phyloP scores from a whole-genome alignment of 2,888 invertebrate species.

The Chironomus riparius region DNA sequence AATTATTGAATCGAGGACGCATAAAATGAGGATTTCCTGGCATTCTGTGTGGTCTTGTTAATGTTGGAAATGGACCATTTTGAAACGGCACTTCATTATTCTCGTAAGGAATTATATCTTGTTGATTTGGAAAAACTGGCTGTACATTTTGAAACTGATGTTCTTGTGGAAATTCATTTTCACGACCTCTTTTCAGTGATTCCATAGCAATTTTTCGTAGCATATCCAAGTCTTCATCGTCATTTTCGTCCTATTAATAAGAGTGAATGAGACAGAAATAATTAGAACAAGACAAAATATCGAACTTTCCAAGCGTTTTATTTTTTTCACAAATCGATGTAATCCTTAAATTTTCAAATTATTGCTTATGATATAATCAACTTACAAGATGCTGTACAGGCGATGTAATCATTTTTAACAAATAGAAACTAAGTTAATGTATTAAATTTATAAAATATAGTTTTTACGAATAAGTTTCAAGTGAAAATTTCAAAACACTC shows the following conservation, averaged over 20 bases:
- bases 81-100: not conserved
- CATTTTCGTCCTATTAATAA: not conserved
- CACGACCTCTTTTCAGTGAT: not conserved
- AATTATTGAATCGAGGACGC: not conserved
- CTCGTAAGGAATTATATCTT: no score
- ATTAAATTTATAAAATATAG: not conserved
- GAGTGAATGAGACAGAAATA: not conserved
- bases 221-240: not conserved
- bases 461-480: no score
- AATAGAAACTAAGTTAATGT: not conserved
- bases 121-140: slow-evolving; percentile 14
- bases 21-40: not conserved
- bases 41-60: not conserved
- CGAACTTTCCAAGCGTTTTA: not conserved
- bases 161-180: not conserved
- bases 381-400: not conserved
- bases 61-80: slow-evolving; percentile 13
- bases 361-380: not conserved
- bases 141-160: not conserved
- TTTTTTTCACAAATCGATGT: no score
- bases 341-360: not conserved
- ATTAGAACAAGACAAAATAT: not conserved
- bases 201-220: not conserved
- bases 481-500: no score
- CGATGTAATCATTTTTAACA: not conserved